Base-by-base conservation (phyloP, 92 coral and sea anemone species). In the Porites divaricata region DNA sequence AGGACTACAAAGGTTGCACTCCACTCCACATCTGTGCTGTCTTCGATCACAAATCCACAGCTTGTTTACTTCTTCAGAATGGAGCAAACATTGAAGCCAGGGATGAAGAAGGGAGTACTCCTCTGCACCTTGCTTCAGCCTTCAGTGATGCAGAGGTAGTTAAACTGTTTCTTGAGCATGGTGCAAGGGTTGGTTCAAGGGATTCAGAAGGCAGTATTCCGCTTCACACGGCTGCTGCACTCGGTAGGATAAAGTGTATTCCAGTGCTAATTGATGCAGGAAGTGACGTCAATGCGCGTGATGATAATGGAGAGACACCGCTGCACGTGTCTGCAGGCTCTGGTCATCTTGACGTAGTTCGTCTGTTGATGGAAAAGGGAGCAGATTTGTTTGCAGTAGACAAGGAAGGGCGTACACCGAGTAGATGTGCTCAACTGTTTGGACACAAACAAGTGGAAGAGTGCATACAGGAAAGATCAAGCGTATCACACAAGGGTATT, bases 251-350 rank as follows among this genome's bases (percentile, higher is more conserved):
- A 10, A 48, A 77, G 25, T 59, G 59, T 66, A 54, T 77, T 22
- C 51, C 16, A 21, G 54, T 59, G 53, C 21, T 77, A 19, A 61
- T 77, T 35, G n/a, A 77, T 8, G 68, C 23, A 28, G 54, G 70
- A 19, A 59, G 81, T 77, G 70, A 61, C 13, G 70, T 77, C 52
- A 61, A 49, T 15, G 81, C 70, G 26, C 54, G 4, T 77, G 70
- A 77, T 61, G 28, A 52, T 25, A 49, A 24, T 63, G 81, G 70
- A 21, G 67, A 77, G n/a, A 59, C 81, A 61, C 68, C 81, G 53
- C 81, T 77, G 35, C 81, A 77, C 17, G 67, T 77, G 68, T 61
- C 81, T 61, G 81, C 81, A 26, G 81, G 81, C 53, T 77, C 81
- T 15, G 81, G 81, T 77, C 24, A 77, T 20, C 24, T 49, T 10